These are phyloP conservation scores for Molossus molossus DNA, from an alignment of 2,797 vertebrate species.

Conservation along the genomic window DNA sequence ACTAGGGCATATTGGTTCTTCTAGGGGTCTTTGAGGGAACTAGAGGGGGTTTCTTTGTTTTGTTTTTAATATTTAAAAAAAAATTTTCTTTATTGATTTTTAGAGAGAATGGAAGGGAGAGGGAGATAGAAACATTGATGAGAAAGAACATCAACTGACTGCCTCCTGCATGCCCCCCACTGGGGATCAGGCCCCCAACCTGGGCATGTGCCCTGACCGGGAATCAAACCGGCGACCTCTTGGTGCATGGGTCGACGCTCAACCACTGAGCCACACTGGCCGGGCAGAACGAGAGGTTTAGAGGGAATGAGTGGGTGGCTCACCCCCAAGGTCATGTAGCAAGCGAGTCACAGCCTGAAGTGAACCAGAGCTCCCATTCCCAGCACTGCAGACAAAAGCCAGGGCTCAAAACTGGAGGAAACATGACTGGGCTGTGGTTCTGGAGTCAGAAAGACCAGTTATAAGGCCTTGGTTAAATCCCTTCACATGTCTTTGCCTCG, in stretches of 20 bases:
- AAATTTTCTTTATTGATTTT: no score
- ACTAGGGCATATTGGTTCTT: background rate
- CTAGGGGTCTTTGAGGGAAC: background rate
- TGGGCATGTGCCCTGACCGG: no score
- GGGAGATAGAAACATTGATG: no score
- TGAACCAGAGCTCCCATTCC: background rate
- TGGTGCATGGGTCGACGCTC: no score
- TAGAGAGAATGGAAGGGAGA: no score
- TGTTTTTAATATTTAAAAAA: no score
- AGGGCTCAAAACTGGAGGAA: background rate
- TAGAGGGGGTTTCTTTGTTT: background rate
- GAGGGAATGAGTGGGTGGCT: background rate
- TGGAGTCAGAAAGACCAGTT: slow-evolving; percentile 8
- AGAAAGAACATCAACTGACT: no score
- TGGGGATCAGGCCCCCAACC: no score
- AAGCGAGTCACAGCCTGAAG: background rate
- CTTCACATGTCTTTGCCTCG: background rate
- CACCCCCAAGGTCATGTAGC: background rate
- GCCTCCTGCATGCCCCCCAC: no score
- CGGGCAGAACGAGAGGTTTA: background rate
- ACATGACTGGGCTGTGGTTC: background rate
- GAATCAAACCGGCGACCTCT: no score
- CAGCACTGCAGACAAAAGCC: background rate
- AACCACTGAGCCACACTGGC: no score
- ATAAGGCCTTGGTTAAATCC: background rate